These are phyloP conservation scores for Silurus glanis DNA, from an alignment of 2,113 vertebrate genomes.

Conservation along the genomic window DNA sequence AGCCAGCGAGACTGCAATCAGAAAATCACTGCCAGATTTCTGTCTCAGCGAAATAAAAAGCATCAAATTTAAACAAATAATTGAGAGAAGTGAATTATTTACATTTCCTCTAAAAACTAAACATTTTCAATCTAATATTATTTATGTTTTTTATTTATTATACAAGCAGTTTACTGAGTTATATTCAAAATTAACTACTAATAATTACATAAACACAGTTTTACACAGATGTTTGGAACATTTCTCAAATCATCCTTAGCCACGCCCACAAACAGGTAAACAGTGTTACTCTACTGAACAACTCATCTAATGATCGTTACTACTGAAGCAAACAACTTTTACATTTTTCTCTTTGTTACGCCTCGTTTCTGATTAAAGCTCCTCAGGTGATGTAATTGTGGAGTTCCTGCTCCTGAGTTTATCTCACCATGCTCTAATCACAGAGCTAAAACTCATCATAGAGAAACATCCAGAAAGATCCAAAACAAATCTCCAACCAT, in stretches of 20 bases:
- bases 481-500: slow-evolving; percentile 28
- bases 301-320: too few species aligned
- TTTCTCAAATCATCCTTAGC: not conserved
- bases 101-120: not conserved
- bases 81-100: slow-evolving; percentile 3
- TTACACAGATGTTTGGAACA: too few species aligned
- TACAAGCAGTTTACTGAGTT: too few species aligned
- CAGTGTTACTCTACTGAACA: not conserved
- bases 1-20: not conserved
- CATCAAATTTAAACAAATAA: not conserved
- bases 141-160: too few species aligned
- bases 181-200: too few species aligned
- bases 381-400: not conserved
- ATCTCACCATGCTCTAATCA: slow-evolving; percentile 53
- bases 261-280: not conserved
- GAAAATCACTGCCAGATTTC: slow-evolving; percentile 23
- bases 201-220: too few species aligned
- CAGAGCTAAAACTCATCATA: not conserved
- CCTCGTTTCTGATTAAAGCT: not conserved
- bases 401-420: not conserved
- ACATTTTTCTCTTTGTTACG: too few species aligned
- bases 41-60: too few species aligned
- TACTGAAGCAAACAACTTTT: too few species aligned
- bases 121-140: not conserved
- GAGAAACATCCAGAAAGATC: slow-evolving; percentile 14